These are phyloP conservation scores for Actenoides lindsayi DNA, from an alignment of 2,113 vertebrate species.

Conservation along the genomic window DNA sequence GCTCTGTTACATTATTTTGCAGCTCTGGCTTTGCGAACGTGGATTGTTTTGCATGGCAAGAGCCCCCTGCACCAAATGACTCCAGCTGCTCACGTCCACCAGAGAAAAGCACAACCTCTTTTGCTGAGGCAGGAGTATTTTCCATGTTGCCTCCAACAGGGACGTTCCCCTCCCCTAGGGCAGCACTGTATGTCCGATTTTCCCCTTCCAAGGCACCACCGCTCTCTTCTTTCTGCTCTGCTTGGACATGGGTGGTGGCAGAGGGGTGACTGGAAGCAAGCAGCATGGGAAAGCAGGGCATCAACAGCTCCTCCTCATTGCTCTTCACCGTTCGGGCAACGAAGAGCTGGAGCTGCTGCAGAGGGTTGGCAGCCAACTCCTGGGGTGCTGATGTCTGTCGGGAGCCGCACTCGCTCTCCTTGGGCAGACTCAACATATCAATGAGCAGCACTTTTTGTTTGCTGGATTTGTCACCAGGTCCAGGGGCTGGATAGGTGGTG, in stretches of 20 bases:
- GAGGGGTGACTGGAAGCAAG: neutral
- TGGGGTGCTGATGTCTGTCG: neutral
- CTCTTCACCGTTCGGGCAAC: constrained; percentile 66
- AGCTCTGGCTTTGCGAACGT: neutral
- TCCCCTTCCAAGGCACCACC: neutral
- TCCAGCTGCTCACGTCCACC: neutral
- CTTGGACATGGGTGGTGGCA: neutral
- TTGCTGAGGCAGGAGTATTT: neutral
- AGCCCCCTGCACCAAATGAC: neutral
- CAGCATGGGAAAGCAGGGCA: neutral
- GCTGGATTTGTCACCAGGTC: neutral
- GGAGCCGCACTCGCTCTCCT: neutral
- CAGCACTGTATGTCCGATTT: neutral
- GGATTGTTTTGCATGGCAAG: neutral
- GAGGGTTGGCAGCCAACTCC: constrained; percentile 44
- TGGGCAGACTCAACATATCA: constrained; percentile 24
- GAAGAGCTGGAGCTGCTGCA: constrained; percentile 72
- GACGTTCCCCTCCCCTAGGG: neutral
- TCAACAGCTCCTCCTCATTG: constrained; percentile 63
- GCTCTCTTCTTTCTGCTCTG: neutral
- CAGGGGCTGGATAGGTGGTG: neutral
- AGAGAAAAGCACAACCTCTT: neutral
- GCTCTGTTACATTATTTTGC: neutral
- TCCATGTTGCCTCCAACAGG: fast-evolving
- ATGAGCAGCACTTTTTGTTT: constrained; percentile 19